Base-by-base conservation (phyloP, 1,140 invertebrate species). In the Trichonephila clavata region DNA sequence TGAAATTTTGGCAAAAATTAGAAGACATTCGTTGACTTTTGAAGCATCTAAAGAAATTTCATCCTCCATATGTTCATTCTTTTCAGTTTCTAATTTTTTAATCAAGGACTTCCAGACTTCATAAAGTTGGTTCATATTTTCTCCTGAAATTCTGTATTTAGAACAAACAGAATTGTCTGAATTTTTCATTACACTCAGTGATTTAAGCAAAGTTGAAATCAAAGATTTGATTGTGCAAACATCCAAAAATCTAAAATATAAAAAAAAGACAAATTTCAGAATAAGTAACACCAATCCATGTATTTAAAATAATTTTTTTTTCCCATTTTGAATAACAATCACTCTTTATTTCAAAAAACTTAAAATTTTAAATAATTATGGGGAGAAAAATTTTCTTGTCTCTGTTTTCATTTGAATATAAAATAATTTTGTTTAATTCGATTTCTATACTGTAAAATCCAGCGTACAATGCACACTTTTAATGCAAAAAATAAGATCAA, bases 211-310 rank as follows among this genome's bases (percentile, higher is more conserved):
- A n/a, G 81, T 21, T 77, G 71, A 77, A n/a, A 59, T 43, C 43
- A 57, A 84, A 84, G 57, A 57, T 24, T 50, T 84, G 21, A 84
- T n/a, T 13, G 8, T 4, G n/a, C 16, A 3, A 14, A 59, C 24
- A 57, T 84, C 81, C 16, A 84, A n/a, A 59, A 84, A 59, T 24
- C 81, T 84, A 24, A 84, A 84, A 84, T n/a, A 4, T 20, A 50
- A 32, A 43, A 81, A 10, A 77, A 43, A 80, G 16, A 16, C 7
- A 18, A 43, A 43, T 24, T 24, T 27, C 1, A 68, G 13, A 65
- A 0, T 6, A 14, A n/a, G 18, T 65, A 13, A 24, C 8, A n/a
- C 8, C 13, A 24, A 24, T 13, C 24, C 0, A 7, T 6, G 5
- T 6, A n/a, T n/a, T 14, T 10, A 68, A 68, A n/a, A 68, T 14